Conservation (phyloP, 2,888 invertebrate species). For the Rhyacophila evoluta region DNA sequence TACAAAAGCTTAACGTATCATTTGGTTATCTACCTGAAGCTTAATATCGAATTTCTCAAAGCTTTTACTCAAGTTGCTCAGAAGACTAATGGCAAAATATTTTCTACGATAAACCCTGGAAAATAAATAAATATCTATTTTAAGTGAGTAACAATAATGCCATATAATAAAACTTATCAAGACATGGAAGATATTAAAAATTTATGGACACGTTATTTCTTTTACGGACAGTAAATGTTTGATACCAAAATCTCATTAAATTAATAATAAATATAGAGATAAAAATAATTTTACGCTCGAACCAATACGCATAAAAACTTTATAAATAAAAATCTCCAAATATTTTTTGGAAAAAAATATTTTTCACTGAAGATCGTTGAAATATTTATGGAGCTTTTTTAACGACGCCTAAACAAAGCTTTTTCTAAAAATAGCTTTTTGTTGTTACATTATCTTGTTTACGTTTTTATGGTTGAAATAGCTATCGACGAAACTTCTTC, state of each 20-base stretch:
- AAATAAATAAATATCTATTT: background rate
- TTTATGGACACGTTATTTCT: background rate
- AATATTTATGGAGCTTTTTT: no score
- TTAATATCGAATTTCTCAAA: no score
- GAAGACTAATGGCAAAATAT: no score
- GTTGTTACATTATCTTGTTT: no score
- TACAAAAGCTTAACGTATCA: no score
- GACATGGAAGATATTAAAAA: constrained; percentile 12
- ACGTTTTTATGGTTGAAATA: no score
- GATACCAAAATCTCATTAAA: background rate
- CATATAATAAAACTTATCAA: background rate
- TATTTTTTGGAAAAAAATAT: background rate
- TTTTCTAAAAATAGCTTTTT: no score
- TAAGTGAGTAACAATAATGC: background rate
- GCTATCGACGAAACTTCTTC: no score
- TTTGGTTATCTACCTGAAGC: no score
- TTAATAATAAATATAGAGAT: background rate
- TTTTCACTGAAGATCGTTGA: background rate
- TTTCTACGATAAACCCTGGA: background rate
- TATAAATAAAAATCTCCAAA: background rate
- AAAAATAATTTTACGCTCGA: background rate
- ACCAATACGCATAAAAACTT: background rate
- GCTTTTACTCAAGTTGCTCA: background rate
- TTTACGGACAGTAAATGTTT: background rate
- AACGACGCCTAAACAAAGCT: no score